A percentile compares a stretch with the other conserved stretches of the same genome.
These are phyloP conservation scores for Murina feae DNA, from an alignment of 2,113 vertebrate species.

Conservation along the genomic window DNA sequence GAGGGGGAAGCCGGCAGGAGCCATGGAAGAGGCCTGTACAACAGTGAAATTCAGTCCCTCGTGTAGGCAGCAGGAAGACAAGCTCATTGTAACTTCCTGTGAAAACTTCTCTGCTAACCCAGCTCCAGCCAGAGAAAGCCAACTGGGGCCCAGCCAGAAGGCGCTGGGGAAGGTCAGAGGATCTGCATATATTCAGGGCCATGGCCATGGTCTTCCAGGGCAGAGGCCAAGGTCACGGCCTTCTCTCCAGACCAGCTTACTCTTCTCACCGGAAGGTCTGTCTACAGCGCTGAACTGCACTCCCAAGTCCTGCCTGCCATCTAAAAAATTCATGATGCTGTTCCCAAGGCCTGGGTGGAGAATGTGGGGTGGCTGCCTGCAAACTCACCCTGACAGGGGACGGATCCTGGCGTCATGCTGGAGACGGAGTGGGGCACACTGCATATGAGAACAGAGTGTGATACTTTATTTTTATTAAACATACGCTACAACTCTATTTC, in stretches of 20 bases:
- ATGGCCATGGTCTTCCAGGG: neutral
- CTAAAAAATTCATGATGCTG: slow-evolving; percentile 57
- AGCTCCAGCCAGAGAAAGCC: slow-evolving; percentile 9
- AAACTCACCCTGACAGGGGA: neutral
- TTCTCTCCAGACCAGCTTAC: slow-evolving; percentile 39
- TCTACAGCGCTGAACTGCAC: slow-evolving; percentile 7
- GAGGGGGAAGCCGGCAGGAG: neutral
- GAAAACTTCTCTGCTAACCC: neutral
- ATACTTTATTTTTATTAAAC: neutral
- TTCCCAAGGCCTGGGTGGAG: slow-evolving; percentile 5
- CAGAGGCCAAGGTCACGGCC: slow-evolving; percentile 36
- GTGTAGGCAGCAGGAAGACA: neutral
- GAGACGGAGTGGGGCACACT: neutral
- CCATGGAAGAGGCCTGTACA: neutral
- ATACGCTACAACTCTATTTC: neutral
- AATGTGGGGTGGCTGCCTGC: neutral
- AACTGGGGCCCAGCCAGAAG: neutral
- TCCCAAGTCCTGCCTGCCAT: slow-evolving; percentile 25
- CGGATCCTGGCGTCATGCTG: neutral
- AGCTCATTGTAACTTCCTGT: neutral
- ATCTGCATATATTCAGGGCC: neutral
- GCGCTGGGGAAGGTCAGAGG: neutral
- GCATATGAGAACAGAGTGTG: neutral
- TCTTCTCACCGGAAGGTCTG: slow-evolving; percentile 2
- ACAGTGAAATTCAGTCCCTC: neutral